phyloP scores from a whole-genome alignment of 2,888 invertebrate species.

The Hybos culiciformis region DNA sequence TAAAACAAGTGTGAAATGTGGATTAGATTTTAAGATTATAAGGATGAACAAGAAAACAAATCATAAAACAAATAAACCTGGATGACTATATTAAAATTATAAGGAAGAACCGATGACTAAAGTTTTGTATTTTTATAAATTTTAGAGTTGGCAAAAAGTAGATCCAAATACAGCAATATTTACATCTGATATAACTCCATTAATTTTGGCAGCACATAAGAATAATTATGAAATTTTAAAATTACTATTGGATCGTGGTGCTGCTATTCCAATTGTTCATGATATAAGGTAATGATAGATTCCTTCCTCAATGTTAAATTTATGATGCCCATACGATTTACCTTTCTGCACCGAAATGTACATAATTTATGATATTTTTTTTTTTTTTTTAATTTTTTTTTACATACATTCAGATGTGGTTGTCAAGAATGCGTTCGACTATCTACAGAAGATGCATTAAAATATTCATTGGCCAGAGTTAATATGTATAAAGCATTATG shows the following conservation, averaged over 20 bases:
- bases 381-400: background rate
- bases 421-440: constrained; percentile 76
- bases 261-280: constrained; percentile 80
- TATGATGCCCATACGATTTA: background rate
- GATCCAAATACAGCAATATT: constrained; percentile 71
- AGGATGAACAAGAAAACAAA: too few species aligned
- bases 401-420: constrained; percentile 46
- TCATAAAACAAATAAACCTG: background rate
- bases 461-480: constrained; percentile 76
- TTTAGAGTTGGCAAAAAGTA: constrained; percentile 75
- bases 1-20: too few species aligned
- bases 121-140: background rate
- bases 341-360: too few species aligned
- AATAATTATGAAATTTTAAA: constrained; percentile 96
- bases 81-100: background rate
- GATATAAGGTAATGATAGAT: constrained; percentile 49
- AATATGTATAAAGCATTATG: constrained; percentile 87
- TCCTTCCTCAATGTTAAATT: background rate
- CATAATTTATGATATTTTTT: too few species aligned
- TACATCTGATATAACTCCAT: constrained; percentile 85
- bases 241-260: constrained; percentile 81
- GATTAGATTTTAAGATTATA: too few species aligned
- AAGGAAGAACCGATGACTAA: background rate
- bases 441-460: constrained; percentile 58
- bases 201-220: constrained; percentile 83